Conservation (phyloP, 2,113 vertebrate genomes). For the Planiliza haematocheilus region DNA sequence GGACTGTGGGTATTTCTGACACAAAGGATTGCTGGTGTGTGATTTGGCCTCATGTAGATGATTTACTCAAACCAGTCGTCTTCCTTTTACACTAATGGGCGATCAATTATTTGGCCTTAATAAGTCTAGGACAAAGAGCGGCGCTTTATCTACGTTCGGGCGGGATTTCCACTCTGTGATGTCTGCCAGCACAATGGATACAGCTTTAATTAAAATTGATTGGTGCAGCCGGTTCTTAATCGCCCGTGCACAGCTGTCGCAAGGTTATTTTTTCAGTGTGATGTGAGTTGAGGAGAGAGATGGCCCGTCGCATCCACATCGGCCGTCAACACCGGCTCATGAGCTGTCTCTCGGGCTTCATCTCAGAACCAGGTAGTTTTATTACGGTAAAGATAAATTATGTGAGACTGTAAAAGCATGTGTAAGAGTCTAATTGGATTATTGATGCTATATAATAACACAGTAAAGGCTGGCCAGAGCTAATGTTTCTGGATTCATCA, state of each 20-base stretch:
- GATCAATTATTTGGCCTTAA: conserved; percentile 59
- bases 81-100: conserved; percentile 45
- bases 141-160: conserved; percentile 42
- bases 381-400: neutral
- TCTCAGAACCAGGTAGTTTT: conserved; percentile 5
- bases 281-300: conserved; percentile 29
- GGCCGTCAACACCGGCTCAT: conserved; percentile 18
- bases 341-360: conserved; percentile 1
- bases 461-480: neutral
- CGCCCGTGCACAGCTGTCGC: conserved; percentile 57
- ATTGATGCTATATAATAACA: conserved; percentile 5
- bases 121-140: conserved; percentile 52
- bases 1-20: conserved; percentile 15
- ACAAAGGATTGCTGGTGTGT: conserved; percentile 21
- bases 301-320: conserved; percentile 32
- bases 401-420: neutral
- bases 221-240: conserved; percentile 53
- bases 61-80: conserved; percentile 30
- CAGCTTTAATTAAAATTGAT: conserved; percentile 77
- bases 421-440: neutral
- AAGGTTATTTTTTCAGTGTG: conserved; percentile 46
- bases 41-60: conserved; percentile 26
- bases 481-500: neutral
- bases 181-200: conserved; percentile 65
- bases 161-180: conserved; percentile 59